Base-by-base conservation (phyloP, 2,888 invertebrate species). In the Heteromurus nitidus region DNA sequence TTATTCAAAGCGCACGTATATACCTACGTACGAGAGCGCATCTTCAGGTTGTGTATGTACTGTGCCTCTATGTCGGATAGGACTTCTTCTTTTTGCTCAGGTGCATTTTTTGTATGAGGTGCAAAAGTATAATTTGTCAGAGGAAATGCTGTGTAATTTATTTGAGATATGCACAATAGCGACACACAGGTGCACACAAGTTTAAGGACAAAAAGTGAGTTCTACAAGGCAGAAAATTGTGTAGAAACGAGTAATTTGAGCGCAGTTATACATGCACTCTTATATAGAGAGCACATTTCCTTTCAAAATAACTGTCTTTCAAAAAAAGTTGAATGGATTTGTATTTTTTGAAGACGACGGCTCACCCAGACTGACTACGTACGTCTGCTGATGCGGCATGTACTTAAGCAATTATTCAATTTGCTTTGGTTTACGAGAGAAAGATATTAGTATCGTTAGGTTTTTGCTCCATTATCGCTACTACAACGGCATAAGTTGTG, bases 361-460 rank as follows among this genome's bases (percentile, higher is more conserved):
- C 70, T 70, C 70, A 77, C 50, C 64, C 31, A 77, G 3, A 24
- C 28, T n/a, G 31, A n/a, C 44, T 30, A 53, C n/a, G n/a, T n/a
- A n/a, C n/a, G n/a, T n/a, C n/a, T n/a, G n/a, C 47, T 47, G 36
- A 5, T 31, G 26, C 13, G n/a, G n/a, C 3, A n/a, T 47, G 47
- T 13, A 70, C 60, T 20, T n/a, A 47, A 3, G 11, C n/a, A 72
- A 79, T 79, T 72, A 72, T 44, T 55, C 72, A 72, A 79, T 79
- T 79, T 65, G 53, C 65, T 72, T 70, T 72, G 79, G 79, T 72
- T 44, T 79, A 26, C 47, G n/a, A n/a, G n/a, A n/a, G n/a, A n/a
- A n/a, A n/a, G n/a, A n/a, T n/a, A n/a, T n/a, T n/a, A n/a, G n/a
- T n/a, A n/a, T n/a, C n/a, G n/a, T n/a, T n/a, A n/a, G n/a, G n/a